Evolutionary conservation across 2,113 vertebrate species (phyloP).

Genomic region (Sturnus vulgaris): DNA sequence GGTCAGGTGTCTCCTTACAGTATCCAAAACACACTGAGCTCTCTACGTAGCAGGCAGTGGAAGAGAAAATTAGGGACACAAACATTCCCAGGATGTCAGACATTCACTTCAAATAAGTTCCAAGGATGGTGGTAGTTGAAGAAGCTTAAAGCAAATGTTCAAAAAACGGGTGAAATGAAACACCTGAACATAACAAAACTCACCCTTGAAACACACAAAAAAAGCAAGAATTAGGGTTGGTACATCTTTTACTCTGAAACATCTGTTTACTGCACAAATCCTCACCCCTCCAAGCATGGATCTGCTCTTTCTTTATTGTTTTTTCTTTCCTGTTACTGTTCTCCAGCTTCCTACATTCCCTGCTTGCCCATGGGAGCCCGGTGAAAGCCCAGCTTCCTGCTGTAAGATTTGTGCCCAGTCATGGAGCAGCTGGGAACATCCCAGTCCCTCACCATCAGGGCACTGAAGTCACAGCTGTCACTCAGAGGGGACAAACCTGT

Average conservation of each 20-base stretch:
- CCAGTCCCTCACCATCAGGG: neutral
- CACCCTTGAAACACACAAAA: neutral
- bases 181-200: neutral
- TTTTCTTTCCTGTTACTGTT: neutral
- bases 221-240: neutral
- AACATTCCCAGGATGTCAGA: neutral
- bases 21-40: neutral
- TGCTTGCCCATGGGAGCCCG: neutral
- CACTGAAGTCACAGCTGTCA: neutral
- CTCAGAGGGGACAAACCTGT: neutral
- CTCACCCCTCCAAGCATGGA: neutral
- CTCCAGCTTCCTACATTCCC: neutral
- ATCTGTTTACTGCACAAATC: neutral
- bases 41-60: neutral
- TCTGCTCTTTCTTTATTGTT: rapidly evolving
- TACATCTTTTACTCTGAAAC: neutral
- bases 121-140: neutral
- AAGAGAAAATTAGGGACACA: neutral
- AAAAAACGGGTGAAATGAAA: neutral
- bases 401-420: neutral
- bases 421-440: neutral
- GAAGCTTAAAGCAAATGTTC: neutral
- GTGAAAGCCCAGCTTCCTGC: neutral
- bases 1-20: neutral
- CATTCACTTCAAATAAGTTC: neutral